Evolutionary conservation across 2,888 invertebrate genomes (phyloP).

Genomic region (Polydrusus cervinus): DNA sequence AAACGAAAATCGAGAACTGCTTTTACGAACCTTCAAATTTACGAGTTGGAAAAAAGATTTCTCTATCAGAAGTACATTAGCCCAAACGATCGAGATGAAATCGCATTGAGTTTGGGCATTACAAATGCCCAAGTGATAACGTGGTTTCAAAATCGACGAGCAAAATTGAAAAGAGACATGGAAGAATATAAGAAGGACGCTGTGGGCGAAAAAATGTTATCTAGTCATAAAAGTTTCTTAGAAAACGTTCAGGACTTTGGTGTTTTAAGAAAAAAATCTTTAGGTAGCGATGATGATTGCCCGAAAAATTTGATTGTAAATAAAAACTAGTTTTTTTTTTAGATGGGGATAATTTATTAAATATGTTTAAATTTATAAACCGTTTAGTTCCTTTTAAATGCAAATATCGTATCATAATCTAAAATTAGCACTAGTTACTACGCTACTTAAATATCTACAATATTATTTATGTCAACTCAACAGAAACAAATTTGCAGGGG

Average conservation of each 20-base stretch:
- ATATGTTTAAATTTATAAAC: too few species aligned
- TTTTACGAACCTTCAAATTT: conserved; percentile 99
- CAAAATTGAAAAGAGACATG: conserved; percentile 96
- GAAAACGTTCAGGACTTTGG: conserved; percentile 94
- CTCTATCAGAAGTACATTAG: conserved; percentile 98
- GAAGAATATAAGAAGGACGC: conserved; percentile 98
- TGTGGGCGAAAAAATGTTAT: conserved; percentile 91
- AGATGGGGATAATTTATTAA: too few species aligned
- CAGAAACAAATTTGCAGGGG: too few species aligned
- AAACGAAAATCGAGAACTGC: conserved; percentile 98
- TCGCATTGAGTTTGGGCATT: conserved; percentile 93
- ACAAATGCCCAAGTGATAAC: conserved; percentile 99
- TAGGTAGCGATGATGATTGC: conserved; percentile 79
- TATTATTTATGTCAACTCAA: too few species aligned
- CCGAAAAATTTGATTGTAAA: conserved; percentile 75
- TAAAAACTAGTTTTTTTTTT: too few species aligned
- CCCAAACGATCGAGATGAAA: conserved; percentile 97
- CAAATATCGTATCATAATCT: too few species aligned
- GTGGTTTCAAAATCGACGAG: conserved; percentile 96
- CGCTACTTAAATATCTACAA: too few species aligned
- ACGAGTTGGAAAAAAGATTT: conserved; percentile 97
- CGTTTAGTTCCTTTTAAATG: too few species aligned
- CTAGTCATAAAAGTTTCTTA: conserved; percentile 91
- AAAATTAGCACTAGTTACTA: too few species aligned
- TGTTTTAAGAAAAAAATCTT: conserved; percentile 90